Percentiles rank a stretch among this genome's conserved stretches.
Conservation (phyloP, 2,113 vertebrate genomes). For the Dicerorhinus sumatrensis region DNA sequence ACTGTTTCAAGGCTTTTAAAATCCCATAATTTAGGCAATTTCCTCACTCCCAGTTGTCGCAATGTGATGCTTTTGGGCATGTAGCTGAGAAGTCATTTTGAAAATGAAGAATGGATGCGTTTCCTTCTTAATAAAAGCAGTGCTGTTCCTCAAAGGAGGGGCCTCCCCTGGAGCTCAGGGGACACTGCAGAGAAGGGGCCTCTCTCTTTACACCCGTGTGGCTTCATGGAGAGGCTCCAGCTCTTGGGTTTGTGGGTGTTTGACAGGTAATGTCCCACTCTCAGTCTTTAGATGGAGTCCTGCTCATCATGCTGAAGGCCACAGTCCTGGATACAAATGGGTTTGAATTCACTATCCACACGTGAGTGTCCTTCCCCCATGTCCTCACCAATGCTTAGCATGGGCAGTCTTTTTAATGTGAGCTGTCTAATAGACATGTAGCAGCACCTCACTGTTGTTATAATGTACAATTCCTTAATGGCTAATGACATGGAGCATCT, state of each 20-base stretch:
- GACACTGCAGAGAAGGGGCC: rapidly evolving
- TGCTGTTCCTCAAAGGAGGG: rapidly evolving
- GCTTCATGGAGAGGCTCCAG: rapidly evolving
- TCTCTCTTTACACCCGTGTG: rapidly evolving
- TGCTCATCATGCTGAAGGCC: rapidly evolving
- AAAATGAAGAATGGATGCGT: neutral
- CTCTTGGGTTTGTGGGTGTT: rapidly evolving
- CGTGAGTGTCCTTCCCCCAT: rapidly evolving
- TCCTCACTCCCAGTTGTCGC: rapidly evolving
- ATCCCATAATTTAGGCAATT: rapidly evolving
- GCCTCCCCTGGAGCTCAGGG: neutral
- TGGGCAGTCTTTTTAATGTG: rapidly evolving
- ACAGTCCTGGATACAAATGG: rapidly evolving
- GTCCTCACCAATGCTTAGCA: rapidly evolving
- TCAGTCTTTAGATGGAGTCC: rapidly evolving
- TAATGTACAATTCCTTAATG: too few relatives aligned
- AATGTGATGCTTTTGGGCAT: rapidly evolving
- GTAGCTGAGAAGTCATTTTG: neutral
- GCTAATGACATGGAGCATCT: rapidly evolving
- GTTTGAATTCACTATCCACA: neutral
- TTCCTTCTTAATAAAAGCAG: neutral
- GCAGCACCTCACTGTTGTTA: rapidly evolving
- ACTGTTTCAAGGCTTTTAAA: rapidly evolving
- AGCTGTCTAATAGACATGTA: rapidly evolving
- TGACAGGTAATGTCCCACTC: rapidly evolving